These are phyloP conservation scores for Ephialtes manifestator DNA, from an alignment of 2,888 invertebrate genomes.

Conservation along the genomic window DNA sequence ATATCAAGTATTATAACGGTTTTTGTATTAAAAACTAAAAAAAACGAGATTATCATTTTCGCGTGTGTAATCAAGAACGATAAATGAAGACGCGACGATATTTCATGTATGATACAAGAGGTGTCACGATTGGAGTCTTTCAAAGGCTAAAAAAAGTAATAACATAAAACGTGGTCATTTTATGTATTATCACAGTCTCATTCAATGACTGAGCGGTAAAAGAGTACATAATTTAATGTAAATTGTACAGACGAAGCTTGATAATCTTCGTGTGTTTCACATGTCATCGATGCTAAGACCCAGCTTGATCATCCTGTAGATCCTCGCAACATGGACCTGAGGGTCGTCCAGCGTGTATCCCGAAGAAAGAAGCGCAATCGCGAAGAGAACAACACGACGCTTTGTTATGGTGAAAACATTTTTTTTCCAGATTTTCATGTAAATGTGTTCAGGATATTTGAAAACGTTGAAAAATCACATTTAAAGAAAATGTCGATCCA, in stretches of 20 bases:
- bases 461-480: no score
- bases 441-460: no score
- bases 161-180: constrained; percentile 79
- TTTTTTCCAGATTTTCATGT: no score
- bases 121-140: constrained; percentile 25
- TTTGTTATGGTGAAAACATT: no score
- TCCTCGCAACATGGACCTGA: constrained; percentile 96
- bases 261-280: not conserved
- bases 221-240: constrained; percentile 53
- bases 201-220: constrained; percentile 71
- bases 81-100: constrained; percentile 73
- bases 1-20: constrained; percentile 31
- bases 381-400: constrained; percentile 97
- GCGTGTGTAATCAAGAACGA: constrained; percentile 57
- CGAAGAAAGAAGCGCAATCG: constrained; percentile 98
- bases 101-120: constrained; percentile 74
- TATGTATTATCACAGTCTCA: constrained; percentile 72
- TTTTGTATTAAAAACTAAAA: constrained; percentile 12
- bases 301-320: constrained; percentile 99
- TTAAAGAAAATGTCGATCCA: no score
- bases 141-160: constrained; percentile 51
- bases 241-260: constrained; percentile 44
- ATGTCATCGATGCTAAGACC: constrained; percentile 97
- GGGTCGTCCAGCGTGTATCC: constrained; percentile 99
- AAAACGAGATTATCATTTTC: not conserved